A percentile compares a stretch with the other conserved stretches of the same genome.
phyloP scores from a whole-genome alignment of 2,113 vertebrate species.

The Cyprinodon variegatus region DNA sequence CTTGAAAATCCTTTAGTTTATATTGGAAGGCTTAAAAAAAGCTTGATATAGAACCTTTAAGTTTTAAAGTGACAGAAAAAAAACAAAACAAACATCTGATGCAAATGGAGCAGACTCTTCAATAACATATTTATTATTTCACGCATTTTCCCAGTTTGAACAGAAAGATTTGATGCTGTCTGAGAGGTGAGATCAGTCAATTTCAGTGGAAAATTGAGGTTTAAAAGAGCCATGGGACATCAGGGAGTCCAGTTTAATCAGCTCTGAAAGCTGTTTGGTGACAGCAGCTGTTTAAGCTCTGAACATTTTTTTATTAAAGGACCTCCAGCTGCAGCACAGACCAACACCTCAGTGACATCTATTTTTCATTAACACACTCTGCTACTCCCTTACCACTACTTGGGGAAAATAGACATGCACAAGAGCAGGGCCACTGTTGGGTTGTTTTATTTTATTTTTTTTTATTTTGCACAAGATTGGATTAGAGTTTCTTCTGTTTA shows the following conservation, averaged over 20 bases:
- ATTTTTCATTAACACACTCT: constrained; percentile 4
- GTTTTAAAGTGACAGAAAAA: too few relatives aligned
- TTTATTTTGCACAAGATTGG: neutral
- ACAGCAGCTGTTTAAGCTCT: constrained; percentile 15
- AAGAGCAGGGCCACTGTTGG: constrained; percentile 8
- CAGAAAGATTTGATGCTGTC: constrained; percentile 30
- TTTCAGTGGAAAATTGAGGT: constrained; percentile 14
- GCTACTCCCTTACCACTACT: neutral
- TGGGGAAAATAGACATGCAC: neutral
- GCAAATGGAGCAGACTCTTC: constrained; percentile 15
- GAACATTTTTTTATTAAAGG: constrained; percentile 13
- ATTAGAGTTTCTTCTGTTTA: constrained; percentile 9
- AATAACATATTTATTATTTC: constrained; percentile 37
- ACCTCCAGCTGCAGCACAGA: neutral
- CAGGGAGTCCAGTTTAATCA: constrained; percentile 13
- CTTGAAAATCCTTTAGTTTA: too few relatives aligned
- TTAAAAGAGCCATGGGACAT: constrained; percentile 13
- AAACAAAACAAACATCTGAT: neutral
- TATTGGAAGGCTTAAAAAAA: too few relatives aligned
- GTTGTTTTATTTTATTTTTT: too few relatives aligned
- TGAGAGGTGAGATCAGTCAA: constrained; percentile 7
- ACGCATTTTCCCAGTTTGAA: constrained; percentile 15
- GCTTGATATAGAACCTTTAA: too few relatives aligned
- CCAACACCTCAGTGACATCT: neutral
- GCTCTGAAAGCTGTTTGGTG: constrained; percentile 22